Evolutionary conservation across 2,888 invertebrate genomes (phyloP), one percentile per base, ranked within the genome.

Genomic region (Apamea epomidion): DNA sequence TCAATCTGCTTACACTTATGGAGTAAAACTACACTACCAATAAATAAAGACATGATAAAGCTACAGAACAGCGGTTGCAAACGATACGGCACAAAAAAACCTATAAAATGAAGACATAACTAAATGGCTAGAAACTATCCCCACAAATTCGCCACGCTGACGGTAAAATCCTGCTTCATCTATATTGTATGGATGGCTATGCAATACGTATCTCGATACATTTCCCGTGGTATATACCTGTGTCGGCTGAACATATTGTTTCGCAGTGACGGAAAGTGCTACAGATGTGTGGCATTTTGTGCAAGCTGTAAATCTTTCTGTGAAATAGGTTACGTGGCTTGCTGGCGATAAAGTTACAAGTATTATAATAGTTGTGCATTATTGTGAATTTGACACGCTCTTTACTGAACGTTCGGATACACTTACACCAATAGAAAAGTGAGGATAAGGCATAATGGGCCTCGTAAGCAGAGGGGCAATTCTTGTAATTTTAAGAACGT

Each of bases 301-400:
- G 70, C 70, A 60, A 80, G 70, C 75, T 78, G 83, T 86, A 83
- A 86, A 83, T 80, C 70, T 86, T 65, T 25, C 54, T 48, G 75
- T 29, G 68, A 83, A 80, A 80, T 86, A 76, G 83, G 78, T 86
- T 83, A 79, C 54, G 51, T 74, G 73, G 37, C 37, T 67, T 18
- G 67, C 54, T 42, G 65, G 45, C 73, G 70, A 86, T 86, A 83
- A 83, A 80, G 29, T 68, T 64, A 42, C 65, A 37, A 58, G 67
- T 74, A 25, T 62, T 78, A 65, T 67, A 48, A n/a, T 70, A 62
- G 69, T 68, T 37, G 32, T 58, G 58, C 37, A 45, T 64, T 68
- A 75, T 80, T 80, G 67, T 71, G 67, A 76, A 73, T 79, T 77
- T 75, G 37, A 72, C 54, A 70, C 48, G 67, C 65, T 58, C 48